Evolutionary conservation across 35 echinoderm and acorn worm genomes (phyloP), one percentile per base, ranked within the genome.

Genomic region (Stichopus chloronotus): DNA sequence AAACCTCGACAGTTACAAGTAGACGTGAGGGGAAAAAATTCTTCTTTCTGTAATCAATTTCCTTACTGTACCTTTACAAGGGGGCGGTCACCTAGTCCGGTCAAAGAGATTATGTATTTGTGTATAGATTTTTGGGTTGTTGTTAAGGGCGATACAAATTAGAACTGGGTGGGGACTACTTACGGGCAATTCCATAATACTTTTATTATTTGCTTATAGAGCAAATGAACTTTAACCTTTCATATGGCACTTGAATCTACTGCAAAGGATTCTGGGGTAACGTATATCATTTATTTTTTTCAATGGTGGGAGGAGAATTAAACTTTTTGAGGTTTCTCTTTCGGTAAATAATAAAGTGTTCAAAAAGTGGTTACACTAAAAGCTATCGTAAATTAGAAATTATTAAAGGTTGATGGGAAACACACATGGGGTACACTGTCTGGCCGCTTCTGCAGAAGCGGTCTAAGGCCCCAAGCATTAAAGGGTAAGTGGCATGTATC

Each of bases 1-100:
- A 85, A 72, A 88, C 53, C 13, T 72, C 87, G 87, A 89, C 87
- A 89, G 87, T 89, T 89, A 72, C 87, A 89, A 89, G 59, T 89
- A 72, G 60, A 89, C 87, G 57, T 72, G 20, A 24, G 59, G 87
- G 87, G 58, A 68, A 84, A 59, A 58, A 55, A 85, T 58, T 58
- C 55, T 58, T 20, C 6, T 8, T 78, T 78, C 58, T 85, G 80
- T 43, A 74, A 89, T 63, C 24, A 89, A 58, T 16, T 71, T 17
- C 87, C 20, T 61, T 89, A 61, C 52, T 89, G 71, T 19, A 9
- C 11, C 87, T 89, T 57, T 61, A 53, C 65, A 21, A 72, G 55
- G 87, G 30, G 23, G 59, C n/a, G n/a, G 60, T 89, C 61, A 89
- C 9, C 2, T 13, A 61, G 59, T 63, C 61, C 57, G 57, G 87